A percentile compares a stretch with the other conserved stretches of the same genome.
These are phyloP conservation scores for Drosophila longiperda DNA, from an alignment of 2,888 invertebrate genomes.

Conservation along the genomic window DNA sequence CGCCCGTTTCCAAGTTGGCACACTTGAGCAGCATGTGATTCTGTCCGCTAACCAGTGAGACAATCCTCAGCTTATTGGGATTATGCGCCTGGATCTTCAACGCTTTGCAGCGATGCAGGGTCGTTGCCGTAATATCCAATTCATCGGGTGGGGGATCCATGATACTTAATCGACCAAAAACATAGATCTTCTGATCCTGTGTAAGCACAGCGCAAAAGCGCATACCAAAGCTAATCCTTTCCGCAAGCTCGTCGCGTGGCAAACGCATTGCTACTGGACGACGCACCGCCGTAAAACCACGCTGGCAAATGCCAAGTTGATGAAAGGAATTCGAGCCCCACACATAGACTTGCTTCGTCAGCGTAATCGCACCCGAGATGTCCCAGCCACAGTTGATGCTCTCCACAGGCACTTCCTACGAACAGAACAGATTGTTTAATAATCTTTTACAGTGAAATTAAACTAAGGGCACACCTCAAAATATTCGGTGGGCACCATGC, in stretches of 20 bases:
- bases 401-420: slow-evolving; percentile 87
- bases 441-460: neutral
- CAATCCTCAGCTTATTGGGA: slow-evolving; percentile 85
- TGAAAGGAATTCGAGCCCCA: slow-evolving; percentile 94
- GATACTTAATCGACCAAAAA: slow-evolving; percentile 82
- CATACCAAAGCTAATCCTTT: slow-evolving; percentile 82
- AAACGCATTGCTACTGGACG: slow-evolving; percentile 80
- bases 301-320: slow-evolving; percentile 89
- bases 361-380: slow-evolving; percentile 90
- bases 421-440: neutral
- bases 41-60: slow-evolving; percentile 91
- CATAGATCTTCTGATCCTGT: slow-evolving; percentile 79
- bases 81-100: slow-evolving; percentile 76
- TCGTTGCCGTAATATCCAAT: slow-evolving; percentile 76
- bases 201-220: slow-evolving; percentile 83
- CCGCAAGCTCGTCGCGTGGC: slow-evolving; percentile 79
- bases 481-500: slow-evolving; percentile 85
- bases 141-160: slow-evolving; percentile 79
- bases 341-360: slow-evolving; percentile 89
- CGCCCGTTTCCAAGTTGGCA: slow-evolving; percentile 52
- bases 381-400: slow-evolving; percentile 93
- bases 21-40: slow-evolving; percentile 87
- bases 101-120: slow-evolving; percentile 79
- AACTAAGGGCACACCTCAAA: slow-evolving; percentile 82
- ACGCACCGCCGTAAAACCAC: slow-evolving; percentile 82